Evolutionary conservation across 2,797 vertebrate species (phyloP).

Genomic region (Loriculus beryllinus): DNA sequence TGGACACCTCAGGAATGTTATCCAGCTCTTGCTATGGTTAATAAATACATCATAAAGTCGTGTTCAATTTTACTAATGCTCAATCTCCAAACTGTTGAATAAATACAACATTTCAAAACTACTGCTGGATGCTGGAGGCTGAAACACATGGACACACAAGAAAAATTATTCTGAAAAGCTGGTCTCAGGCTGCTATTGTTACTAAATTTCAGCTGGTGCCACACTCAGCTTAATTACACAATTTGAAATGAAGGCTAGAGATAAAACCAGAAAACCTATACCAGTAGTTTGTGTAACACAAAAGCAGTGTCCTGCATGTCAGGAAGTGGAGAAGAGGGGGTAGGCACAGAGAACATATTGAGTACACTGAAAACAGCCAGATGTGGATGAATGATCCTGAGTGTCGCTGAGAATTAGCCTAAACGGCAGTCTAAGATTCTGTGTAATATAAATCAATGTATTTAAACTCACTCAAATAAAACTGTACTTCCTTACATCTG

Average conservation of each 20-base stretch:
- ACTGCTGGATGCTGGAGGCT: neutral
- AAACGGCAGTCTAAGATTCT: neutral
- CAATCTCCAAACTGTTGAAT: neutral
- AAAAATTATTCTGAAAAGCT: neutral
- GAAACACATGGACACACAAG: neutral
- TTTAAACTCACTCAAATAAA: neutral
- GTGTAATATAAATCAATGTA: neutral
- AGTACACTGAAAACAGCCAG: neutral
- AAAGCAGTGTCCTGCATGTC: neutral
- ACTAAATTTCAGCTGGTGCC: neutral
- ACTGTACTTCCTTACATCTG: neutral
- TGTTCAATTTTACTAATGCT: neutral
- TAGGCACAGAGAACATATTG: neutral
- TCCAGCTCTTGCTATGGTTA: neutral
- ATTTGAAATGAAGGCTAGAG: neutral
- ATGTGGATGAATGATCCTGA: accelerated
- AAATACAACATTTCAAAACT: neutral
- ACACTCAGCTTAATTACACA: neutral
- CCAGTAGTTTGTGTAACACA: neutral
- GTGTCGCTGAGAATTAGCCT: neutral
- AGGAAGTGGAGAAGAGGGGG: neutral
- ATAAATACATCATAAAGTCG: neutral
- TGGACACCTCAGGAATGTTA: neutral
- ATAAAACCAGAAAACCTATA: neutral
- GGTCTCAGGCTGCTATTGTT: neutral